These are phyloP conservation scores for Hiodon tergisus DNA, from an alignment of 2,113 vertebrate species.

Conservation along the genomic window DNA sequence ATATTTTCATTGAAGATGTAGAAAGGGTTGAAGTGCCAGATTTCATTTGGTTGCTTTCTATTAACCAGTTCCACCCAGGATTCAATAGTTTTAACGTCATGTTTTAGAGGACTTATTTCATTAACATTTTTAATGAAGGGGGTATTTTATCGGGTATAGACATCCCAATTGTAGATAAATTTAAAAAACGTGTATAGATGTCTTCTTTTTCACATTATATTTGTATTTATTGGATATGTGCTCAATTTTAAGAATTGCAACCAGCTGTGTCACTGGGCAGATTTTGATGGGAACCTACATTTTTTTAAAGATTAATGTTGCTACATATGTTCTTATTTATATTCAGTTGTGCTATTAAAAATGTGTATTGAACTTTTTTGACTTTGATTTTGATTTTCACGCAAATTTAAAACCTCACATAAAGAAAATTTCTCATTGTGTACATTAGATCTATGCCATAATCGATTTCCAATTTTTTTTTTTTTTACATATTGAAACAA, in stretches of 20 bases:
- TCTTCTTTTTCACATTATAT: constrained; percentile 29
- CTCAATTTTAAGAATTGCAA: constrained; percentile 28
- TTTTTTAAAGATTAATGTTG: constrained; percentile 50
- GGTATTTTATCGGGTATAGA: constrained; percentile 33
- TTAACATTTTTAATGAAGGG: constrained; percentile 4
- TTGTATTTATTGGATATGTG: constrained; percentile 69
- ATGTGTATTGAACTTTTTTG: neutral
- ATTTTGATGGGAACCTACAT: constrained; percentile 24
- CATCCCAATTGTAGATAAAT: constrained; percentile 51
- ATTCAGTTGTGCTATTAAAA: constrained; percentile 49
- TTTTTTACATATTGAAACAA: no score
- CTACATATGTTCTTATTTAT: constrained; percentile 59
- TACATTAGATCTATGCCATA: neutral
- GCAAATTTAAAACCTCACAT: no score
- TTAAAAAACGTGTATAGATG: constrained; percentile 38
- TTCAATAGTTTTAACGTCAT: constrained; percentile 16
- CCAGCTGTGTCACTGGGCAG: constrained; percentile 25
- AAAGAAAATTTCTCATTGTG: neutral
- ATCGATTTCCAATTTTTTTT: no score
- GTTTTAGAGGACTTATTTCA: constrained; percentile 2
- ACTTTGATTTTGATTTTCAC: no score
- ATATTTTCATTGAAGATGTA: constrained; percentile 1
- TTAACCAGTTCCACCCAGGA: constrained; percentile 21
- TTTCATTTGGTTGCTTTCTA: constrained; percentile 5
- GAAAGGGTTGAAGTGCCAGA: constrained; percentile 27